Conservation (phyloP, 2,113 vertebrate species). For the Orycteropus afer region DNA sequence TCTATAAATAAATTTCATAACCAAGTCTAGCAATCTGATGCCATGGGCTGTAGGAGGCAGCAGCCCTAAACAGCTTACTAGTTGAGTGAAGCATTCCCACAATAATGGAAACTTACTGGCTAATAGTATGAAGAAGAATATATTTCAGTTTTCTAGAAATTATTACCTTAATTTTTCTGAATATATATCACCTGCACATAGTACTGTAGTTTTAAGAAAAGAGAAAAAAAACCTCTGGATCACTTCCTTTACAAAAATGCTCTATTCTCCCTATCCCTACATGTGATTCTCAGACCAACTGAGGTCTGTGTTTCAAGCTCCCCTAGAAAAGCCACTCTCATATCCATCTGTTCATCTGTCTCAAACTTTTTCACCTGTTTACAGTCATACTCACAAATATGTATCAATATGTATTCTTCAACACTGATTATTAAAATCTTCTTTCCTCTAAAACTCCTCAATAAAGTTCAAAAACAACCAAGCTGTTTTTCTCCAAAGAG, state of each 20-base stretch:
- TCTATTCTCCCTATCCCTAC: background rate
- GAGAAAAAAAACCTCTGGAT: background rate
- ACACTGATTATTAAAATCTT: slow-evolving; percentile 42
- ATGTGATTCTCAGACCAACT: background rate
- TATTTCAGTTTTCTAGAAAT: slow-evolving; percentile 21
- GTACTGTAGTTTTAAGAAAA: background rate
- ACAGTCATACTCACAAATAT: background rate
- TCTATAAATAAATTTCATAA: background rate
- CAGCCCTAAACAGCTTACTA: background rate
- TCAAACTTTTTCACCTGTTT: background rate
- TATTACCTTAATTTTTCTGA: slow-evolving; percentile 15
- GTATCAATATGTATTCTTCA: background rate
- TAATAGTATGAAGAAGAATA: background rate
- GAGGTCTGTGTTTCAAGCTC: background rate
- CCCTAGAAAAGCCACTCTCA: background rate
- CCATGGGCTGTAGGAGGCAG: background rate
- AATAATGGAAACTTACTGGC: background rate
- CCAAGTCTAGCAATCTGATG: background rate
- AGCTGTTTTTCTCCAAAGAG: background rate
- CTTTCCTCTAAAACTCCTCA: slow-evolving; percentile 20
- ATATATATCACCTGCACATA: background rate
- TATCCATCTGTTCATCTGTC: background rate
- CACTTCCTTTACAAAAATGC: slow-evolving; percentile 6
- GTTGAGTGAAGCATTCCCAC: background rate
- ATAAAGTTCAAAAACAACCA: slow-evolving; percentile 14